Evolutionary conservation across 2,113 vertebrate species (phyloP).

Genomic region (Orientallactaga bullata): DNA sequence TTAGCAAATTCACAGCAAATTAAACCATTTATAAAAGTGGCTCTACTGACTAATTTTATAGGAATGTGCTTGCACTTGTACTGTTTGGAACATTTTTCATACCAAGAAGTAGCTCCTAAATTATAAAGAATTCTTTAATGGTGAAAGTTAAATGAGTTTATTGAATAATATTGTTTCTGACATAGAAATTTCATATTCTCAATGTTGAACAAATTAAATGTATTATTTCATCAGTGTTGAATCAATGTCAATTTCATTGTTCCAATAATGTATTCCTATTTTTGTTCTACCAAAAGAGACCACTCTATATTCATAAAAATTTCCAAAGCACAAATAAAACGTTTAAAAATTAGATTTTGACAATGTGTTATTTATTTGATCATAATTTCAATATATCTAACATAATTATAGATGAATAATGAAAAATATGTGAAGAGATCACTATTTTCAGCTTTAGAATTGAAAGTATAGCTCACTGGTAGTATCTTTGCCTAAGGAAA

Average conservation of each 20-base stretch:
- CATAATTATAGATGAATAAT: not conserved
- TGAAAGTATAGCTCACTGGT: not conserved
- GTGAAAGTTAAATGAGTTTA: not conserved
- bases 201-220: not conserved
- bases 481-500: not conserved
- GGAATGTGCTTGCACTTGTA: not conserved
- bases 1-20: not conserved
- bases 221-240: not conserved
- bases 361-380: not conserved
- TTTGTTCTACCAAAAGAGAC: not conserved
- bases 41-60: not conserved
- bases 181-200: not conserved
- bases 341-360: not conserved
- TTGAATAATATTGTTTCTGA: not conserved
- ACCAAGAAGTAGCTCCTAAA: slow-evolving; percentile 1
- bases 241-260: not conserved
- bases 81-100: not conserved
- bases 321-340: not conserved
- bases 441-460: not conserved
- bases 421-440: not conserved
- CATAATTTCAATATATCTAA: not conserved
- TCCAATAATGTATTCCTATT: not conserved
- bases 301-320: not conserved
- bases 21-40: not conserved
- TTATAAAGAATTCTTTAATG: not conserved